Percentiles rank a stretch among this genome's conserved stretches.
Conservation (phyloP, 2,797 vertebrate species). For the Sciaenops ocellatus region DNA sequence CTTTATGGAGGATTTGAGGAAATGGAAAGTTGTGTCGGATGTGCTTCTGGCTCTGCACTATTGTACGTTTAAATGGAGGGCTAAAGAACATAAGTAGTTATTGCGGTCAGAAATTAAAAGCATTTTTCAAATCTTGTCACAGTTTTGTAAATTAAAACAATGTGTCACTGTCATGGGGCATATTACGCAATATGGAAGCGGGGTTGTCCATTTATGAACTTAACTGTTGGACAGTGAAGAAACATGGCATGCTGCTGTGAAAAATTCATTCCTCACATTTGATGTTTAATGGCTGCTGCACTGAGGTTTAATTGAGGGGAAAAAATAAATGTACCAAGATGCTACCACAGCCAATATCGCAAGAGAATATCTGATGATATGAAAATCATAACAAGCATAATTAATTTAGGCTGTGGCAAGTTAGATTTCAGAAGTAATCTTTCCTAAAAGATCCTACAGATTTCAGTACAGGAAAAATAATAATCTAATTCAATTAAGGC, state of each 20-base stretch:
- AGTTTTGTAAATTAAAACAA: conserved; percentile 60
- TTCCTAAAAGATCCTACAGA: conserved; percentile 1
- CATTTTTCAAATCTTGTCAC: conserved; percentile 64
- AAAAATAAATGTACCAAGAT: neutral
- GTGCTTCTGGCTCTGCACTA: conserved; percentile 31
- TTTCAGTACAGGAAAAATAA: neutral
- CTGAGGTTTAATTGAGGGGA: neutral
- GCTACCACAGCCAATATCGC: neutral
- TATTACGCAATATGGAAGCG: conserved; percentile 11
- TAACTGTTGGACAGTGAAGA: neutral
- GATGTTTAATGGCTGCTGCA: neutral
- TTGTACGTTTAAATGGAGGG: conserved; percentile 25
- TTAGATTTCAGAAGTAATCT: neutral
- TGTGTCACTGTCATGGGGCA: conserved; percentile 43
- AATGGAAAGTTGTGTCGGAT: conserved; percentile 42
- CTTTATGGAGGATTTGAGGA: conserved; percentile 49
- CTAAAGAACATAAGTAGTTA: conserved; percentile 26
- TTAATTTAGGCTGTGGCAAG: neutral
- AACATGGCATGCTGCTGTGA: neutral
- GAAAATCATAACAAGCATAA: neutral
- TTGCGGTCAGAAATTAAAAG: conserved; percentile 56
- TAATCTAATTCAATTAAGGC: conserved; percentile 20
- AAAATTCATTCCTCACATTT: conserved; percentile 19
- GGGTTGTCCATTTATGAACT: conserved; percentile 33
- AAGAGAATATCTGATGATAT: neutral